A percentile compares a stretch with the other conserved stretches of the same genome.
phyloP scores from a whole-genome alignment of 2,113 vertebrate species.

The Hydrochoerus hydrochaeris region DNA sequence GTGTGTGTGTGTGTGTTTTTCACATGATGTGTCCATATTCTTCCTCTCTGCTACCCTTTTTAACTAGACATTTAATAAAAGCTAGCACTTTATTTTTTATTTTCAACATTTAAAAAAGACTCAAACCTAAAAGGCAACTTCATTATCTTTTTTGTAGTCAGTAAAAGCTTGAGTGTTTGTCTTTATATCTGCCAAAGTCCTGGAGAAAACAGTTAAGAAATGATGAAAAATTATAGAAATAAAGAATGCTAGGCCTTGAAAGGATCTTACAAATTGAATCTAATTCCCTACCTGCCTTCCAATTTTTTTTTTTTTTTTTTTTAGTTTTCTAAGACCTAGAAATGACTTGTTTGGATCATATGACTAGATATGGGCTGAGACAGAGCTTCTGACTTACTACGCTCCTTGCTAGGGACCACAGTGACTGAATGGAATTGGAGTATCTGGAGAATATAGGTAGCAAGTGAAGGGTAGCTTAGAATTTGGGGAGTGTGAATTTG shows the following conservation, averaged over 20 bases:
- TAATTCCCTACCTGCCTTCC: neutral
- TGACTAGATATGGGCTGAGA: neutral
- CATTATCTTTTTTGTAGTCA: neutral
- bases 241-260: neutral
- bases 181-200: neutral
- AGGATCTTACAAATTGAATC: neutral
- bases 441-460: neutral
- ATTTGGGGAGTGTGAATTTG: constrained; percentile 18
- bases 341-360: neutral
- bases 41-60: neutral
- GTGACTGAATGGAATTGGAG: neutral
- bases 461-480: neutral
- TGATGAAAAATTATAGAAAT: neutral
- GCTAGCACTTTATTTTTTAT: neutral
- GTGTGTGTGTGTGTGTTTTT: neutral
- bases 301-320: neutral
- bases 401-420: neutral
- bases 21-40: neutral
- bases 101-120: neutral
- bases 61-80: neutral
- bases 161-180: neutral
- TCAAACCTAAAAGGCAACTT: neutral
- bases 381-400: neutral
- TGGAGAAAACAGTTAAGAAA: neutral
- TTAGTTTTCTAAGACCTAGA: neutral